Evolutionary conservation across 1,140 invertebrate species (phyloP).

Genomic region (Grapholita molesta): DNA sequence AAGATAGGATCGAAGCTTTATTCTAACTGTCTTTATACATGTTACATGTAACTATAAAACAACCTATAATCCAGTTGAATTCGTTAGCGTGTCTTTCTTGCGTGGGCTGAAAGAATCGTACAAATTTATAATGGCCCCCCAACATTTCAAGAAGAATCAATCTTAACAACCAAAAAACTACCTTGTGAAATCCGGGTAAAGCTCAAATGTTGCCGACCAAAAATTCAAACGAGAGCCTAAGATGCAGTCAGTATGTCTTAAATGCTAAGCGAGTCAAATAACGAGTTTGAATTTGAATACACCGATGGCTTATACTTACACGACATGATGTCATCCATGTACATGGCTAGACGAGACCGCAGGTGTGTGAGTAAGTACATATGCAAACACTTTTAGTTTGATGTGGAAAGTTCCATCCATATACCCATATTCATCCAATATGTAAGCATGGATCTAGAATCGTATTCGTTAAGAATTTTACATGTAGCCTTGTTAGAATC

Average conservation of each 20-base stretch:
- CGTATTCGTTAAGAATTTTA: constrained; percentile 25
- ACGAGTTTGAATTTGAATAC: constrained; percentile 7
- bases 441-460: constrained; percentile 27
- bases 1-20: too few species aligned
- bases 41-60: too few species aligned
- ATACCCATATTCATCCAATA: constrained; percentile 20
- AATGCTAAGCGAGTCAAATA: neutral
- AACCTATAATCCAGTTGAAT: too few species aligned
- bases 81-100: neutral
- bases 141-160: neutral
- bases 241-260: neutral
- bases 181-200: neutral
- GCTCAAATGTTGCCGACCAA: neutral
- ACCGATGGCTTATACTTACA: neutral
- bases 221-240: neutral
- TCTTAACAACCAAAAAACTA: neutral
- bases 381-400: constrained; percentile 26
- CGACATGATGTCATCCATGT: constrained; percentile 6
- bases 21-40: too few species aligned
- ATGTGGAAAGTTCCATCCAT: constrained; percentile 50
- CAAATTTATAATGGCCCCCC: neutral
- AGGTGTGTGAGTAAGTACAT: constrained; percentile 10
- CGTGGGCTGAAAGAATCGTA: neutral
- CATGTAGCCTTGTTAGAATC: constrained; percentile 35
- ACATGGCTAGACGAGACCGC: neutral